phyloP scores from a whole-genome alignment of 2,797 vertebrate genomes.

The Takifugu ocellatus region DNA sequence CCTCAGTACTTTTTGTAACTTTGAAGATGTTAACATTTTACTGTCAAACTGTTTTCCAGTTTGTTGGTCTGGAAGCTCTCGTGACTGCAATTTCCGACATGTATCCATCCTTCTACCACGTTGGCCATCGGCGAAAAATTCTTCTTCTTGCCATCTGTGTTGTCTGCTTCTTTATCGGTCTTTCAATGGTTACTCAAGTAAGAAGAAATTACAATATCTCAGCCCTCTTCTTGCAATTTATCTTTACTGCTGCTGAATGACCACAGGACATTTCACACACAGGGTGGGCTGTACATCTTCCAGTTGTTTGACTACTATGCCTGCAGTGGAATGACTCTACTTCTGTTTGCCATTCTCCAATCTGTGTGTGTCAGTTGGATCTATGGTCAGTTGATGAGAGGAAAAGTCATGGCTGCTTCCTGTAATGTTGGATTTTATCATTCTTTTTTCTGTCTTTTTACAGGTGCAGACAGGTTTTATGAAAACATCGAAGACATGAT shows the following conservation, averaged over 20 bases:
- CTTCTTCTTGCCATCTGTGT: constrained; percentile 71
- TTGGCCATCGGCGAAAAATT: constrained; percentile 77
- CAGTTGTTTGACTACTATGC: constrained; percentile 81
- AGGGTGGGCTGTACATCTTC: constrained; percentile 81
- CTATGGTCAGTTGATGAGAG: constrained; percentile 68
- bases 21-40: neutral
- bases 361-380: constrained; percentile 75
- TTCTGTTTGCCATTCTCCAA: constrained; percentile 75
- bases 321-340: constrained; percentile 80
- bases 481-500: constrained; percentile 79
- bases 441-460: constrained; percentile 14
- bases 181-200: constrained; percentile 80
- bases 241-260: neutral
- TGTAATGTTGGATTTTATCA: constrained; percentile 1
- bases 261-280: constrained; percentile 9
- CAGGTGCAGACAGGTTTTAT: constrained; percentile 74
- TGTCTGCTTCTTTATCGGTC: constrained; percentile 69
- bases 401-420: neutral
- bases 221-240: neutral
- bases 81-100: constrained; percentile 72
- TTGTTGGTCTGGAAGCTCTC: constrained; percentile 78
- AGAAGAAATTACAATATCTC: constrained; percentile 13
- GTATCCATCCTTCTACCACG: constrained; percentile 71
- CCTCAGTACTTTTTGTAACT: neutral
- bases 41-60: constrained; percentile 63